Evolutionary conservation across 2,888 invertebrate species (phyloP).

Genomic region (Limnephilus auricula): DNA sequence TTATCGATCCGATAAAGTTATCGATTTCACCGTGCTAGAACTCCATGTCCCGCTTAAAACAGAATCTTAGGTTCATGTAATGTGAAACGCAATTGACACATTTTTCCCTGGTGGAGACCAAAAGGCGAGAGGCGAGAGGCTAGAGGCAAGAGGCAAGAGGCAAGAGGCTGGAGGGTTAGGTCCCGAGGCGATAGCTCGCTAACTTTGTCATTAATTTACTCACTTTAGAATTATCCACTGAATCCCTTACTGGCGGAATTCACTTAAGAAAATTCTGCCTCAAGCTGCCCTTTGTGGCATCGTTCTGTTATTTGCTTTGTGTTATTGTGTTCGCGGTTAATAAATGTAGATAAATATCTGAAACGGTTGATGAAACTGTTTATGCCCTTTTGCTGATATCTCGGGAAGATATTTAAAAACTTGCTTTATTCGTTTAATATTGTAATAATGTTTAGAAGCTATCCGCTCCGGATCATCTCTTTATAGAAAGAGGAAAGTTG

Average conservation of each 20-base stretch:
- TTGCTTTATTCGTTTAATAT: not conserved
- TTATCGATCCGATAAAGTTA: too few relatives aligned
- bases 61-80: not conserved
- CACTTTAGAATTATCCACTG: slow-evolving; percentile 44
- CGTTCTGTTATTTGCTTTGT: slow-evolving; percentile 30
- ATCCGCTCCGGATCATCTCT: not conserved
- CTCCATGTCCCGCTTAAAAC: not conserved
- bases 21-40: too few relatives aligned
- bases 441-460: not conserved
- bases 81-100: slow-evolving; percentile 14
- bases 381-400: not conserved
- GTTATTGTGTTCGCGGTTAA: slow-evolving; percentile 28
- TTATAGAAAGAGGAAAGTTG: too few relatives aligned
- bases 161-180: not conserved
- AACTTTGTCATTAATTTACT: slow-evolving; percentile 45
- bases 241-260: slow-evolving; percentile 39
- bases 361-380: not conserved
- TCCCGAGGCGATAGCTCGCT: slow-evolving; percentile 39
- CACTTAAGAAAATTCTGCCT: slow-evolving; percentile 41
- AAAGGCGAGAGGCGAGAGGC: not conserved
- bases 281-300: slow-evolving; percentile 26
- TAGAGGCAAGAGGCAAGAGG: not conserved
- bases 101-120: not conserved
- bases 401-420: not conserved
- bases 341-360: not conserved